Percentiles rank a stretch among this genome's conserved stretches.
Conservation (phyloP, 2,888 invertebrate species). For the Stenodera caucasica region DNA sequence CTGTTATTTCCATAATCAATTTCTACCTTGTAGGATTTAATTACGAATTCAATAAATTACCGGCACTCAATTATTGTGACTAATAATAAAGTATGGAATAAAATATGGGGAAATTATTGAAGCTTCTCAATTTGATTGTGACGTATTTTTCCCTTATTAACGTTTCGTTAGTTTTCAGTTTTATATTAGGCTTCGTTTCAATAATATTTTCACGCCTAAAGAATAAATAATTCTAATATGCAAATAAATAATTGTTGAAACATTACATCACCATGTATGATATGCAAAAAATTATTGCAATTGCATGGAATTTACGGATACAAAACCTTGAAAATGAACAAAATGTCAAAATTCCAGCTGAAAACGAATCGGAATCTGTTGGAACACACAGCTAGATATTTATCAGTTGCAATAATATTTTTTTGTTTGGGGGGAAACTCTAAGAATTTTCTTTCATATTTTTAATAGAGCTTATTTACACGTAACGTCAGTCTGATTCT, state of each 20-base stretch:
- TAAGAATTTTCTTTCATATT: no score
- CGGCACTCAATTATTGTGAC: neutral
- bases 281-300: neutral
- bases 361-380: neutral
- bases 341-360: neutral
- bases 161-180: neutral
- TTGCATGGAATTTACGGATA: neutral
- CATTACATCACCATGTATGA: neutral
- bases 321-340: neutral
- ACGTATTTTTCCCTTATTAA: no score
- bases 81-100: neutral
- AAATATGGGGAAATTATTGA: no score
- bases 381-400: neutral
- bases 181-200: no score
- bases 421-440: no score
- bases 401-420: neutral
- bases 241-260: slow-evolving; percentile 6
- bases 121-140: no score
- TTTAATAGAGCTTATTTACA: neutral
- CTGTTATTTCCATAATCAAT: neutral
- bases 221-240: slow-evolving; percentile 3
- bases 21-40: neutral
- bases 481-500: neutral
- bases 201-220: neutral
- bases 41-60: no score